Base-by-base conservation (phyloP, 2,797 vertebrate species). In the Rhinella marina region DNA sequence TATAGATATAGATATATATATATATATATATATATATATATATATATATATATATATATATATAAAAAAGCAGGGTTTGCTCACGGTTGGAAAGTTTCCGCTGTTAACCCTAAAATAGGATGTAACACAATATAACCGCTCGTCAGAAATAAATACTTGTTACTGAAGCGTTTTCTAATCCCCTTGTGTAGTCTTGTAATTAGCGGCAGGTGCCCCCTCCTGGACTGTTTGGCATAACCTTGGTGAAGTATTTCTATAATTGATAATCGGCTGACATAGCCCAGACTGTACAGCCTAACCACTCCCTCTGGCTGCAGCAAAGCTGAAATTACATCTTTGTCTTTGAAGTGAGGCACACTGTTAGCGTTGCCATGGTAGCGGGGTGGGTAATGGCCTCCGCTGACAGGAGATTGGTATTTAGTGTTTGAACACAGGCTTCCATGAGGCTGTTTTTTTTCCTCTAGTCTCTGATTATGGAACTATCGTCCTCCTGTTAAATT, bases 301-400 rank as follows among this genome's bases (percentile, higher is more conserved):
- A 95, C 97, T 97, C 96, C 96, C 97, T 97, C 97, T 97, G 97
- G 97, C 97, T 98, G 97, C 95, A 95, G 95, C 95, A 95, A 96
- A 97, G 95, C 96, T 97, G 97, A 96, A 97, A 98, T 97, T 97
- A 97, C 97, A 97, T 96, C 97, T 96, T 94, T 94, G 96, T 96
- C 97, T 98, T 97, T 97, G 96, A 96, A 97, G 96, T 96, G 94
- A 94, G 95, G 94, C 95, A 93, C 93, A 95, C 94, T 93, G 93
- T 95, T 95, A 95, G 94, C 89, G 96, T 98, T 96, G 95, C 96
- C 94, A 97, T 97, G 96, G 96, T 89, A 95, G 98, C 95, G 91
- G 94, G 94, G 93, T 90, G 93, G 94, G 94, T 95, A 95, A 95
- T 94, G 93, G 95, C 93, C 94, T 95, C 93, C 90, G 87, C 92